Evolutionary conservation across 2,113 vertebrate species (phyloP).

Genomic region (Murina feae): DNA sequence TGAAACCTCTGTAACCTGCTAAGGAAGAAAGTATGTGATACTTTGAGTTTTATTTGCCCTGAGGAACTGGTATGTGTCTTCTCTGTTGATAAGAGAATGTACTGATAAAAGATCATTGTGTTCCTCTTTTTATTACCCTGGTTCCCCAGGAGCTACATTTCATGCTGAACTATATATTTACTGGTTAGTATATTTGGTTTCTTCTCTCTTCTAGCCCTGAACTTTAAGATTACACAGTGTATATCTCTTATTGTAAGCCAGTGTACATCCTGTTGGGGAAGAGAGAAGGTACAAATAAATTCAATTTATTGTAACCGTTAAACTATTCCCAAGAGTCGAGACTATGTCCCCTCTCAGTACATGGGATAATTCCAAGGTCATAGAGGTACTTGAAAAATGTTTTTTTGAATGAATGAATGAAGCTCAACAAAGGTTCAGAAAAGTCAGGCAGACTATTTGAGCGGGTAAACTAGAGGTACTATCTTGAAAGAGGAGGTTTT

Average conservation of each 20-base stretch:
- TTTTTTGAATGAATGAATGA: conserved; percentile 32
- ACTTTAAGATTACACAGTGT: neutral
- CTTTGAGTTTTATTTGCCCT: conserved; percentile 1
- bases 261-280: neutral
- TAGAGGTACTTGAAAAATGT: neutral
- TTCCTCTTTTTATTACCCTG: neutral
- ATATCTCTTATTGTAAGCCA: neutral
- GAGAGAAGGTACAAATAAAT: neutral
- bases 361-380: neutral
- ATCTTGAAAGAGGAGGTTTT: conserved; percentile 23
- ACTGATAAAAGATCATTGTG: neutral
- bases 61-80: neutral
- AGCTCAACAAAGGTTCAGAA: neutral
- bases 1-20: neutral
- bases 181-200: neutral
- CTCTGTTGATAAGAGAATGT: conserved; percentile 13
- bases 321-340: neutral
- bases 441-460: neutral
- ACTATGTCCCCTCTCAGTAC: neutral
- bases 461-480: neutral
- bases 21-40: neutral
- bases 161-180: neutral
- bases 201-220: neutral
- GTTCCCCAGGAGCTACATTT: neutral
- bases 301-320: conserved; percentile 4